Percentiles rank a stretch among this genome's conserved stretches.
Evolutionary conservation across 2,113 vertebrate species (phyloP).

Genomic region (Gulo gulo): DNA sequence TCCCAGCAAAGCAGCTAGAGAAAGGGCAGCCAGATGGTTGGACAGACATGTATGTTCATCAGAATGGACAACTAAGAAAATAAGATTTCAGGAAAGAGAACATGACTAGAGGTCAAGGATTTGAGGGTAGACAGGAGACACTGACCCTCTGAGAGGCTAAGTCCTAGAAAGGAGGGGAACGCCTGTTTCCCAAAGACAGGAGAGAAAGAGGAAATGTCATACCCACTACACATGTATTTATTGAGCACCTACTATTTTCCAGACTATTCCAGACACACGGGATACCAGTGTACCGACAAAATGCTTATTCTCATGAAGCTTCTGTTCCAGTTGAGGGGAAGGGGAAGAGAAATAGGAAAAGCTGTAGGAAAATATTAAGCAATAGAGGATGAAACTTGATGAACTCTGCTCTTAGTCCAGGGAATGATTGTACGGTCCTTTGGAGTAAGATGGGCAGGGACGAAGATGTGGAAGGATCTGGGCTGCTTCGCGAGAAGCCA

Average conservation of each 20-base stretch:
- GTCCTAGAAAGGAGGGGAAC: not conserved
- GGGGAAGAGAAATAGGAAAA: no score
- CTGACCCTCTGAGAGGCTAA: rapidly evolving
- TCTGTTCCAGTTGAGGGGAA: not conserved
- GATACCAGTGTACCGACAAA: not conserved
- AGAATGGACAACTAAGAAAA: not conserved
- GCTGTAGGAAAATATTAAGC: not conserved
- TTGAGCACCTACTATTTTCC: not conserved
- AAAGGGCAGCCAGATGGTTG: not conserved
- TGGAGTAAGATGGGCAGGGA: not conserved
- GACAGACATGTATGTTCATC: not conserved
- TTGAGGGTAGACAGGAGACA: not conserved
- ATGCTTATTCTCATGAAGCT: not conserved
- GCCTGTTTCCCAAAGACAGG: not conserved
- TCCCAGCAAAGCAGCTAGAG: not conserved
- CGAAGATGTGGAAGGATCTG: not conserved
- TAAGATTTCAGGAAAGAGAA: not conserved
- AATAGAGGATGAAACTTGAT: not conserved
- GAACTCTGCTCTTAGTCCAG: not conserved
- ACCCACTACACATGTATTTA: no score
- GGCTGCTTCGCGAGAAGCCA: not conserved
- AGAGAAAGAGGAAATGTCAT: not conserved
- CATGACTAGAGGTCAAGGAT: not conserved
- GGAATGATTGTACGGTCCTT: not conserved
- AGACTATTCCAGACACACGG: not conserved